Percentiles rank a stretch among this genome's conserved stretches.
These are phyloP conservation scores for Suricata suricatta DNA, from an alignment of 2,113 vertebrate species.

Conservation along the genomic window DNA sequence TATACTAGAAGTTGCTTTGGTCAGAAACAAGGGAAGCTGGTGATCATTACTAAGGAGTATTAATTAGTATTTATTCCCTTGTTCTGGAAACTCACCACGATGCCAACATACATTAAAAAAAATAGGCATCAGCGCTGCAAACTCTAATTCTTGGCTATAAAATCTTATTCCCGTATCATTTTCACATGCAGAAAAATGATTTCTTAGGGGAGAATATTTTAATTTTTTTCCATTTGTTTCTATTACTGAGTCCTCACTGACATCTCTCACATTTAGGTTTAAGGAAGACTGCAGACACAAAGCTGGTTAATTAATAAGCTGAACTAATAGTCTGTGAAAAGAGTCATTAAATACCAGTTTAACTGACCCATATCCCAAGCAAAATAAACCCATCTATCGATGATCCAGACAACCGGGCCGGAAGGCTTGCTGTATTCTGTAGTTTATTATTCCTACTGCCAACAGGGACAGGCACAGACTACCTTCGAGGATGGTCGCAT, in stretches of 20 bases:
- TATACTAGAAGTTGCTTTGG: background rate
- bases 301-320: conserved; percentile 74
- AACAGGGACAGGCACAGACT: background rate
- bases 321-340: conserved; percentile 69
- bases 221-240: conserved; percentile 13
- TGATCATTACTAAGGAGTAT: background rate
- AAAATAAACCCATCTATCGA: conserved; percentile 52
- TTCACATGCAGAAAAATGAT: conserved; percentile 26
- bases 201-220: background rate
- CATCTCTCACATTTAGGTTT: conserved; percentile 40
- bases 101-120: background rate
- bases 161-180: background rate
- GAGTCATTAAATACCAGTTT: conserved; percentile 69
- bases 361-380: conserved; percentile 67
- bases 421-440: background rate
- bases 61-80: background rate
- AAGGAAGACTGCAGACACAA: conserved; percentile 44
- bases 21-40: background rate
- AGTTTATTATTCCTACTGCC: background rate
- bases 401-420: conserved; percentile 18
- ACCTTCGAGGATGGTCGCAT: background rate
- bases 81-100: background rate
- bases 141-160: background rate
- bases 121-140: background rate
- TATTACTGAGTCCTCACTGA: conserved; percentile 4